Evolutionary conservation across 2,113 vertebrate genomes (phyloP), one percentile per base, ranked within the genome.

Genomic region (Arenaria interpres): DNA sequence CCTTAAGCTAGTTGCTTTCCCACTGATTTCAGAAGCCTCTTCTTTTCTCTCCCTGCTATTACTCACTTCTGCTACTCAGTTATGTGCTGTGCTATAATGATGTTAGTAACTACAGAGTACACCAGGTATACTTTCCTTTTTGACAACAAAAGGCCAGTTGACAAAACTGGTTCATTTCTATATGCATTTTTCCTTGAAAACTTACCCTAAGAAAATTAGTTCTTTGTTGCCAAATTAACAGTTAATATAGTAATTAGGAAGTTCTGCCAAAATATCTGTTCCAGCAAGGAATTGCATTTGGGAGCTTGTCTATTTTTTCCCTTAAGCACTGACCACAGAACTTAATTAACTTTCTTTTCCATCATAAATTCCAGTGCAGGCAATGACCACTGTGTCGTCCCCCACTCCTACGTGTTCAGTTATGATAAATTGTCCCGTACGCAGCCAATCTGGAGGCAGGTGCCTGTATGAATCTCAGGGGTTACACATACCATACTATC

Each of bases 271-370:
- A 96, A 79, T 97, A 95, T 82, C 93, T 89, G 79, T 92, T 94
- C 83, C 95, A 97, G 94, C 96, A 96, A 97, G 93, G 92, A 79
- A 64, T 45, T 97, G 57, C 83, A 28, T 97, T 97, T 96, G 95
- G 89, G 97, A 94, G 45, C 82, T 94, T 73, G 90, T 93, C 86
- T 96, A 41, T 97, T 97, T 95, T 97, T 97, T 96, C 88, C 96
- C 96, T 93, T 96, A 97, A 97, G 97, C 96, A 93, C 79, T 95
- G 96, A 98, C 92, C 96, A 90, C 90, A 91, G 95, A 96, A 97
- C 97, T 98, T 98, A 98, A 98, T 98, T 98, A 98, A 97, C 97
- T 98, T 98, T 95, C 92, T 96, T 97, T 97, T 97, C 97, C 94
- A 86, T 94, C 97, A 97, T 98, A 98, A 98, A 98, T 98, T 93